Base-by-base conservation (phyloP, 2,888 invertebrate species). In the Pollenia amentaria region DNA sequence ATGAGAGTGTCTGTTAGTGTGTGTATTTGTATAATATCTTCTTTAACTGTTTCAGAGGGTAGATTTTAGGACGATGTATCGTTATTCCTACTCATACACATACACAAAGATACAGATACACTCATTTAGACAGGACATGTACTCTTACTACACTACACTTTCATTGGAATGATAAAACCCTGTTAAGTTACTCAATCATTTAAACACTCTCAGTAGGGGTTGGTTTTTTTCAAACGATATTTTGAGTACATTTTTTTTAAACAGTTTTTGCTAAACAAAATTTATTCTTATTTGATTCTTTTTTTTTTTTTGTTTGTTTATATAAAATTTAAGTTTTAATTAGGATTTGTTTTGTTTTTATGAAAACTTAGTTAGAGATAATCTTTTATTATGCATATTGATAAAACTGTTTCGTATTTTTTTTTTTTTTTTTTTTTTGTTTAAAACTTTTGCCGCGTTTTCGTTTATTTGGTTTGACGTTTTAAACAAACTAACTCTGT, bases 131-230 rank as follows among this genome's bases (percentile, higher is more conserved):
- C 73, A 73, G 18, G 18, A 55, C 40, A 60, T 57, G 53, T 16
- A 38, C 16, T 9, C 46, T 60, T n/a, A 65, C 64, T 42, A 53
- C 70, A 46, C 67, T 16, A 65, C 29, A 29, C 38, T 64, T 64
- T 72, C 78, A 64, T 64, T 38, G 70, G n/a, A 48, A 48, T 77
- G 72, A 84, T 78, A 84, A 29, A 84, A 65, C 51, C 67, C 16
- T 29, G 62, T 67, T 42, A 29, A 53, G 67, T 82, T 62, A 62
- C 84, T 84, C 78, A 78, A 84, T 72, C 77, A 73, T 77, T 72
- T 73, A 29, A 29, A 62, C 73, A 77, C 87, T 87, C 80, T 84
- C 84, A 77, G 84, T 87, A 87, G 84, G 87, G 87, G 87, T 81
- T 87, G 87, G 42, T 57, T 76, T 18, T 40, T 65, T 65, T 48